These are phyloP conservation scores for Microtus montanus DNA, from an alignment of 2,113 vertebrate genomes.

Conservation along the genomic window DNA sequence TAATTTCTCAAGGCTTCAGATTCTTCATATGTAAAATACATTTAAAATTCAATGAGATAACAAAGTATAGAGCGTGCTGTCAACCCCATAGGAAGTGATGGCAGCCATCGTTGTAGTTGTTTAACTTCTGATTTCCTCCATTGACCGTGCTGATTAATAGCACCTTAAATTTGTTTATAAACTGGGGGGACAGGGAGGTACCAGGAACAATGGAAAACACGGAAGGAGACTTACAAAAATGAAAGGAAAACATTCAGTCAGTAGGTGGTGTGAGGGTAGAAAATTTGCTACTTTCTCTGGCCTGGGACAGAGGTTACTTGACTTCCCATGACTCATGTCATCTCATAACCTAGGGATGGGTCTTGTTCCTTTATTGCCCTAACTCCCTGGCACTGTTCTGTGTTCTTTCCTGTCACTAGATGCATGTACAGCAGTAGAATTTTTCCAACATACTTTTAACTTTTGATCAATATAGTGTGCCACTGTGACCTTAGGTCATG, in stretches of 20 bases:
- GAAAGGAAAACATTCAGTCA: background rate
- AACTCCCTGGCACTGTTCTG: background rate
- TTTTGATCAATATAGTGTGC: slow-evolving; percentile 1
- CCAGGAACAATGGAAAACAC: background rate
- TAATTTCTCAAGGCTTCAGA: background rate
- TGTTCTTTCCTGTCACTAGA: background rate
- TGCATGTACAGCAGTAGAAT: background rate
- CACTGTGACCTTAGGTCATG: background rate
- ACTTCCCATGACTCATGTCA: background rate
- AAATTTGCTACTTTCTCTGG: background rate
- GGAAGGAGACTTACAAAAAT: background rate
- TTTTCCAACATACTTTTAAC: background rate
- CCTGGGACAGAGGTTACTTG: background rate
- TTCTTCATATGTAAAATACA: slow-evolving; percentile 9
- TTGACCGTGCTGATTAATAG: slow-evolving; percentile 6
- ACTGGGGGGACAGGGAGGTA: background rate
- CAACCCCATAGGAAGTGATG: background rate
- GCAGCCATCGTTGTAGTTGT: background rate
- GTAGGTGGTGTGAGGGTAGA: background rate
- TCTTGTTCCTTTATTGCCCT: background rate
- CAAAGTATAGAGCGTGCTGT: background rate
- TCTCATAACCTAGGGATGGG: background rate
- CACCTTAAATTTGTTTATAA: slow-evolving; percentile 4
- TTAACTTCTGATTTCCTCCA: background rate
- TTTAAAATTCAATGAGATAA: background rate